Base-by-base conservation (phyloP, 2,113 vertebrate genomes). In the Ranitomeya variabilis region DNA sequence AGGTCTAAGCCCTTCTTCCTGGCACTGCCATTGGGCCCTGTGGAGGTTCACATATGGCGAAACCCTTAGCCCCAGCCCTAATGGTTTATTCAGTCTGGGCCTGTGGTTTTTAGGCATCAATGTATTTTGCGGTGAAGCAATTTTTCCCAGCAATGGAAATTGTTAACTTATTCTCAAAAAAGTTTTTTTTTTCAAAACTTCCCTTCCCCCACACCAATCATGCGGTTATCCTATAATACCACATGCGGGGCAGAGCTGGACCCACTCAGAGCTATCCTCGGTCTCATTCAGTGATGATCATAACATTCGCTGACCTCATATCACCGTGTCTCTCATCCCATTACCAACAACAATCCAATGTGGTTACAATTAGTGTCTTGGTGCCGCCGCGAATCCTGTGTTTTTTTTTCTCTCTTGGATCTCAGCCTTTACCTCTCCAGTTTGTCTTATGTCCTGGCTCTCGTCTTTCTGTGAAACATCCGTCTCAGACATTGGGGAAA, bases 131-230 rank as follows among this genome's bases (percentile, higher is more conserved):
- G 83, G 83, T 73, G n/a, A 26, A 74, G 54, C 52, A 37, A 37
- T 85, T 76, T 85, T 85, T 76, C 69, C 54, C 83, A 85, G 83
- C 57, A 85, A 74, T 73, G 83, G 83, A 76, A 85, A 85, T 73
- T 60, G 64, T 71, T 73, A 73, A 85, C 51, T 85, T 85, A 60
- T 74, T 51, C 82, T 69, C 21, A 54, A 84, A 21, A 69, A 54
- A n/a, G 1, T 31, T 76, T 78, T 79, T 79, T 79, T 79, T 60
- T 16, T 51, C 6, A 9, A 4, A 31, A 69, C 2, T 6, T 15
- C 69, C 26, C 80, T 26, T 9, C 31, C 10, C 18, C 52, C 51
- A 10, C 16, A 16, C 18, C 26, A 73, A 60, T 67, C 54, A n/a
- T 85, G 69, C 55, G 83, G 83, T 74, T 76, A 85, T 74, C 69